Conservation (phyloP, 1,140 invertebrate species). For the Telenomus remus region DNA sequence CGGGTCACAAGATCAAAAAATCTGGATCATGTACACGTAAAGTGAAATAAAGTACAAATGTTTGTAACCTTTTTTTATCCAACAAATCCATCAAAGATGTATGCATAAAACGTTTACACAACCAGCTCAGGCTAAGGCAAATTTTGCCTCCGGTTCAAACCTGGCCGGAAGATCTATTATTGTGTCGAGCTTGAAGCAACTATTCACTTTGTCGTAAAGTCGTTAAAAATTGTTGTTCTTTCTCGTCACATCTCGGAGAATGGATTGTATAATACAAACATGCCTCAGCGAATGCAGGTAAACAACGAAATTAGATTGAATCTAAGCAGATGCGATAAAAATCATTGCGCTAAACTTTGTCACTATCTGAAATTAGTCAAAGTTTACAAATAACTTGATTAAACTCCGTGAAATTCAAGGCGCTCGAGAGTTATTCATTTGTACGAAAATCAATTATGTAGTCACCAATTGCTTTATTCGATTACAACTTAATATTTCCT, state of each 20-base stretch:
- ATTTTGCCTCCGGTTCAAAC: background rate
- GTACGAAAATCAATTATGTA: conserved; percentile 2
- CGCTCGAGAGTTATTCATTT: conserved; percentile 3
- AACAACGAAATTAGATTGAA: conserved; percentile 3
- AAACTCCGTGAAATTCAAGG: conserved; percentile 8
- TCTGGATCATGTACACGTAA: background rate
- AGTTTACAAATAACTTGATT: conserved; percentile 21
- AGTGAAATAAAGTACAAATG: conserved; percentile 30
- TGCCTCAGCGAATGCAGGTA: too few relatives aligned
- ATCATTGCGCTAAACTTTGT: conserved; percentile 4
- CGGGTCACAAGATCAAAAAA: conserved; percentile 19
- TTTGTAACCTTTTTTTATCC: conserved; percentile 24
- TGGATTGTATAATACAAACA: too few relatives aligned
- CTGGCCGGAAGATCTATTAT: background rate
- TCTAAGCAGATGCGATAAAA: conserved; percentile 6
- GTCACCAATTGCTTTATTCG: background rate
- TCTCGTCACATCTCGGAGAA: too few relatives aligned
- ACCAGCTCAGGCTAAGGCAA: background rate
- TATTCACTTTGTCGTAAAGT: too few relatives aligned
- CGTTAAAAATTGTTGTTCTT: background rate
- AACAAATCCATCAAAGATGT: conserved; percentile 33
- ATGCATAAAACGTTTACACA: conserved; percentile 19
- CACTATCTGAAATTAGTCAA: conserved; percentile 11
- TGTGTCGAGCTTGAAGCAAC: too few relatives aligned
- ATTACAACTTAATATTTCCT: conserved; percentile 7